Percentiles rank a stretch among this genome's conserved stretches.
These are phyloP conservation scores for Diplolepis rosae DNA, from an alignment of 2,888 invertebrate species.

Conservation along the genomic window DNA sequence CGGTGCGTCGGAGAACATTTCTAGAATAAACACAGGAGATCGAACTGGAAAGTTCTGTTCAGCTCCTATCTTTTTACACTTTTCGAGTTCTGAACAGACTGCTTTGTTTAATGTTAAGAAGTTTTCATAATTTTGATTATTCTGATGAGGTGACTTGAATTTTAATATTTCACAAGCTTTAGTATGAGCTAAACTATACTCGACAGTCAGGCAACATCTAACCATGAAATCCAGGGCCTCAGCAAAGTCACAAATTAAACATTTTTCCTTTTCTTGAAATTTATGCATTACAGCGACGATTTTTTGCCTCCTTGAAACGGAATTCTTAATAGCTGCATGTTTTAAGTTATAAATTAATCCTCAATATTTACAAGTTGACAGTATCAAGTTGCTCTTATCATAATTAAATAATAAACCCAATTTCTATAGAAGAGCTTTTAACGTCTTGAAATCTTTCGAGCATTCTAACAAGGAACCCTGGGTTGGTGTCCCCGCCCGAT, in stretches of 20 bases:
- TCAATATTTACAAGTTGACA: constrained; percentile 36
- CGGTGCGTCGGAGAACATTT: constrained; percentile 46
- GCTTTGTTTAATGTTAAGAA: constrained; percentile 10
- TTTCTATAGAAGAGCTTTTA: too few species aligned
- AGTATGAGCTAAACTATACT: constrained; percentile 43
- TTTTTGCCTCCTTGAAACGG: constrained; percentile 41
- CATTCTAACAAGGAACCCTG: too few species aligned
- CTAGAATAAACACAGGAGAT: too few species aligned
- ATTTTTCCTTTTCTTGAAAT: constrained; percentile 22
- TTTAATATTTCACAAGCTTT: constrained; percentile 39
- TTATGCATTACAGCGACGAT: background rate
- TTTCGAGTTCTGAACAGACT: constrained; percentile 16
- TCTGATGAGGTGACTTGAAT: constrained; percentile 8
- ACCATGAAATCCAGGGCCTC: constrained; percentile 37
- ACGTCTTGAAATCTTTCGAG: background rate
- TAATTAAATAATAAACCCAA: constrained; percentile 37
- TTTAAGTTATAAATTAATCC: constrained; percentile 40
- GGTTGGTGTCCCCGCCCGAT: too few species aligned
- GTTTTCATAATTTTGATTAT: constrained; percentile 34
- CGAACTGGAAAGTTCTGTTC: constrained; percentile 27
- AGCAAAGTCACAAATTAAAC: constrained; percentile 36
- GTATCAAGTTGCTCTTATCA: constrained; percentile 29
- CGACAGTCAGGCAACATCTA: constrained; percentile 32
- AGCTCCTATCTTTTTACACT: constrained; percentile 35
- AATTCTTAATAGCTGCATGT: constrained; percentile 33